Evolutionary conservation across 2,113 vertebrate species (phyloP), one percentile per base, ranked within the genome.

Genomic region (Pteruthius melanotis): DNA sequence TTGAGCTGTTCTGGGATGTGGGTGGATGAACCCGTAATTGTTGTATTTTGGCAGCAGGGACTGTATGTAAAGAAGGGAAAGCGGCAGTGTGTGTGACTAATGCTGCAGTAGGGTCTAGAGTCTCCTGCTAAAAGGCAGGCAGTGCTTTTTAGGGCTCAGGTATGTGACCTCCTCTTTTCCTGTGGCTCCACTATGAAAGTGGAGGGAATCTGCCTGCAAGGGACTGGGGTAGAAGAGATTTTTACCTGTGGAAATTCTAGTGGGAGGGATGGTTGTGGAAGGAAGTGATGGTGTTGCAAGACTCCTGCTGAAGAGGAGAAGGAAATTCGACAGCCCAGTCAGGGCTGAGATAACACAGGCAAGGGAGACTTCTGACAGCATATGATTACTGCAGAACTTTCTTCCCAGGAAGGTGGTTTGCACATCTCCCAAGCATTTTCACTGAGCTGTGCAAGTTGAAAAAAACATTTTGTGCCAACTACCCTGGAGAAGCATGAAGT

Each of bases 51-150:
- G 94, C 88, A 94, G 94, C 72, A 93, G 96, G 94, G 88, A 95
- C 81, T 57, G 94, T 92, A 96, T 42, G 96, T 94, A 87, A 96
- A 92, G 96, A 94, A 92, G 72, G 96, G 86, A 78, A 95, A 64
- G 94, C 0, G 94, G 92, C 61, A 90, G 76, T 84, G 90, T 95
- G 92, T 84, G 83, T 90, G 68, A 95, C 80, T 90, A 93, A 90
- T 92, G 92, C 94, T 96, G 93, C 80, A 89, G 95, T 78, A 71
- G 77, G 72, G 69, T 92, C 76, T 94, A n/a, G 90, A 70, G 71
- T 74, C 82, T 94, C 78, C 82, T 94, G 89, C 94, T 87, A 7
- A 79, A 83, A 83, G 87, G 93, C 87, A 90, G 94, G 92, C 31
- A 74, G 92, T 87, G 85, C 39, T 74, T 90, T 77, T 71, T 86